These are phyloP conservation scores for Drosophila anomelani DNA, from an alignment of 2,888 invertebrate species.

Conservation along the genomic window DNA sequence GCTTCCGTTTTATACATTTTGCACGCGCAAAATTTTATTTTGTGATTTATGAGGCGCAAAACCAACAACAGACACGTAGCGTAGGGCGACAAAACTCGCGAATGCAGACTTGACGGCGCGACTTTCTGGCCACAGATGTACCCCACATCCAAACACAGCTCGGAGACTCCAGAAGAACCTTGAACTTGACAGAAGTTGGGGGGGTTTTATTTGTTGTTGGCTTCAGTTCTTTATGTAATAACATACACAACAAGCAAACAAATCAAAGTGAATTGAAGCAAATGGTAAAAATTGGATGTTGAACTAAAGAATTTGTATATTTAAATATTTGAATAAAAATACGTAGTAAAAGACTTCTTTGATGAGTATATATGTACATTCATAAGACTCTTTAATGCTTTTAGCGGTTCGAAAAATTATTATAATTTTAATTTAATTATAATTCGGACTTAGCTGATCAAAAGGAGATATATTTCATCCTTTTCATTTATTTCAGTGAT, in stretches of 20 bases:
- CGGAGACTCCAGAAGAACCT: neutral
- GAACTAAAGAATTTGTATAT: neutral
- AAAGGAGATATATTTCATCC: neutral
- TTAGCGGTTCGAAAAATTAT: too few species aligned
- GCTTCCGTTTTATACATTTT: conserved; percentile 53
- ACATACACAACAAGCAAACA: neutral
- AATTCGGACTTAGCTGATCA: neutral
- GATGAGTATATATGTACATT: neutral
- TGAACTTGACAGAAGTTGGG: neutral
- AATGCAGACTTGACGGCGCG: conserved; percentile 54
- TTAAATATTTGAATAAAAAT: neutral
- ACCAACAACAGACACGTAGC: conserved; percentile 48
- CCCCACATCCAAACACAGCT: neutral
- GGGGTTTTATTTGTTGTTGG: neutral
- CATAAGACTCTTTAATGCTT: neutral
- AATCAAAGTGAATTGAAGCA: neutral
- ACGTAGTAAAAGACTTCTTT: neutral
- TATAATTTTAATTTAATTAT: too few species aligned
- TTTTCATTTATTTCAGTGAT: neutral
- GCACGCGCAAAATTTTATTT: conserved; percentile 58
- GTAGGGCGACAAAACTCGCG: conserved; percentile 54
- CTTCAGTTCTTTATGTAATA: neutral
- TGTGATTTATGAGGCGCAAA: conserved; percentile 74
- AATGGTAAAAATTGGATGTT: neutral
- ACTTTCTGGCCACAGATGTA: conserved; percentile 44